Percentiles rank a stretch among this genome's conserved stretches.
Conservation (phyloP, 1,140 invertebrate genomes). For the Drosophila azteca region DNA sequence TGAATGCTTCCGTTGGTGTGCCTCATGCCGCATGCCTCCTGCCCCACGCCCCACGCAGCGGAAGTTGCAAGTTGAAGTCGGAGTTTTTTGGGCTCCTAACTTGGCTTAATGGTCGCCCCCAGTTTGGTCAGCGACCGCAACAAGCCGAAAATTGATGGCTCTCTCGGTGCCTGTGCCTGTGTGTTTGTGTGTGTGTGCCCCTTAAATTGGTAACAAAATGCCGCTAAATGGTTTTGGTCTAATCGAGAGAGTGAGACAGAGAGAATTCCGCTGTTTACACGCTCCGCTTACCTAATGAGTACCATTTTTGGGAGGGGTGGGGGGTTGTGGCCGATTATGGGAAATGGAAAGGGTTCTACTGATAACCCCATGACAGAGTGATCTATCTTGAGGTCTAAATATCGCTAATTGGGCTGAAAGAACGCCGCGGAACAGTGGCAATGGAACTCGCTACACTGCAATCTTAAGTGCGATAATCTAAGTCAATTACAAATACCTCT, state of each 20-base stretch:
- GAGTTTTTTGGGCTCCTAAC: conserved; percentile 60
- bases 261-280: conserved; percentile 76
- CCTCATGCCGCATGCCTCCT: conserved; percentile 10
- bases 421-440: background rate
- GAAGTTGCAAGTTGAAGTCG: conserved; percentile 64
- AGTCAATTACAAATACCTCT: too few species aligned
- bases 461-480: too few species aligned
- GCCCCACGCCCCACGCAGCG: conserved; percentile 44
- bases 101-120: conserved; percentile 45
- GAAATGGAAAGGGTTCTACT: conserved; percentile 1
- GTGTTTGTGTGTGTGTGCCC: background rate
- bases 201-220: conserved; percentile 73
- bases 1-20: conserved; percentile 59
- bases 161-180: background rate
- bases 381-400: background rate
- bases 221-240: conserved; percentile 71
- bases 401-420: too few species aligned
- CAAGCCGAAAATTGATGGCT: conserved; percentile 46
- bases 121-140: conserved; percentile 51
- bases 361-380: background rate
- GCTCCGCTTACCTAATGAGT: conserved; percentile 76
- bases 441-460: background rate
- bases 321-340: background rate
- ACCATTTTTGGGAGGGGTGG: conserved; percentile 13
- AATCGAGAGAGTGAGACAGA: conserved; percentile 45